These are phyloP conservation scores for Astatotilapia flaviijosephi DNA, from an alignment of 2,113 vertebrate genomes.

Conservation along the genomic window DNA sequence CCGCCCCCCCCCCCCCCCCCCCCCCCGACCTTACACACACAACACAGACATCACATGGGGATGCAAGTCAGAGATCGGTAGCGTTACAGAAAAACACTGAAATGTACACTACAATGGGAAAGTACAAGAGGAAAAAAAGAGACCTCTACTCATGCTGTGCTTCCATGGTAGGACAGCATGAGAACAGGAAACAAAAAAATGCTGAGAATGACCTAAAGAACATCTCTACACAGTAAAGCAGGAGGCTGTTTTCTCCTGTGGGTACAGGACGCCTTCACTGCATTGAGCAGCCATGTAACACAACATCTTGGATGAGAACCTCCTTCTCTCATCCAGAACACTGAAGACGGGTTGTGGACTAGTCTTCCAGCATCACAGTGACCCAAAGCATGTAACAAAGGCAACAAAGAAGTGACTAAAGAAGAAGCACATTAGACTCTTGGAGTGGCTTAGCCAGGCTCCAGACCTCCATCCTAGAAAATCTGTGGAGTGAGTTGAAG, in stretches of 20 bases:
- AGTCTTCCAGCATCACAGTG: background rate
- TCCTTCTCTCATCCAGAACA: background rate
- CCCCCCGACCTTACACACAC: too few relatives aligned
- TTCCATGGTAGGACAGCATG: too few relatives aligned
- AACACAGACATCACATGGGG: too few relatives aligned
- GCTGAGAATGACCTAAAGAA: background rate
- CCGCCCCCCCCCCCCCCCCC: too few relatives aligned
- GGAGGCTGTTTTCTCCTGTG: background rate
- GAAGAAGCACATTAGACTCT: background rate
- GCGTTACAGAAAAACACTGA: too few relatives aligned
- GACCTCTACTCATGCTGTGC: too few relatives aligned
- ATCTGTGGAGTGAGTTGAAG: background rate
- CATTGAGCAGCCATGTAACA: background rate
- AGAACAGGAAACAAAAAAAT: background rate
- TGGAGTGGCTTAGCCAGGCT: accelerated
- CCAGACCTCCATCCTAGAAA: background rate
- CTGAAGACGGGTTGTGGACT: background rate
- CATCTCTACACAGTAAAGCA: background rate
- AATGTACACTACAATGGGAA: too few relatives aligned
- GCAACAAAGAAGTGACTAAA: background rate
- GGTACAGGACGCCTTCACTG: accelerated
- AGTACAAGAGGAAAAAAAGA: too few relatives aligned
- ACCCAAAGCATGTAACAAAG: background rate
- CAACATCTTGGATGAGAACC: background rate
- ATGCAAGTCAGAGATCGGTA: too few relatives aligned